Base-by-base conservation (phyloP, 2,888 invertebrate species). In the Serripes groenlandicus region DNA sequence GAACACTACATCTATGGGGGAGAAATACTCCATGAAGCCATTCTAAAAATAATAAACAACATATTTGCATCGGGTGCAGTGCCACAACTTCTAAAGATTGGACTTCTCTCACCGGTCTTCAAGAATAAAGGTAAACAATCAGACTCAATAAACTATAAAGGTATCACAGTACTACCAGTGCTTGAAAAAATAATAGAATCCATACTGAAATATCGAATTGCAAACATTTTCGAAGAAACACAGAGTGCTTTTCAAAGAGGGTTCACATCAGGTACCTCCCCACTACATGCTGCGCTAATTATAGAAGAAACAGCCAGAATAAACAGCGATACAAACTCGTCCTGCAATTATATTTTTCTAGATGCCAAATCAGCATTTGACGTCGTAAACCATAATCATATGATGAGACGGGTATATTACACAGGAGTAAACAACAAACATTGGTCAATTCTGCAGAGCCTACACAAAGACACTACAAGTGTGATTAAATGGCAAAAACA, bases 361-460 rank as follows among this genome's bases (percentile, higher is more conserved):
- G 68, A 68, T 42, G 37, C 42, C 3, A 68, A 49, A 37, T 4
- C 68, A 7, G 37, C 68, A 5, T 68, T 68, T 42, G 68, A 68
- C 21, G 68, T 68, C 3, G 37, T 68, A 23, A 42, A 3, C 21
- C 68, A n/a, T n/a, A 68, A 9, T 9, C 37, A 68, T 28, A 5
- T 68, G 49, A 37, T 68, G 3, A 37, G 68, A 28, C 9, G 49
- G 26, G 9, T 37, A 66, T 66, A 35, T 37, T 37, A 66, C 23
- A 15, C 37, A 21, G 66, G 66, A 32, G 23, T 66, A 7, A n/a
- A 34, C 4, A 37, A 37, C 23, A 37, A 21, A 30, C 62, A 62
- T 32, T 28, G 11, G 23, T 4, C 21, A 21, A 23, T 64, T 1
- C 5, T 30, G 18, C 15, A 21, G 1, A 34, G 34, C 35, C 34